Evolutionary conservation across 2,888 invertebrate species (phyloP).

Genomic region (Amphiduros pacificus): DNA sequence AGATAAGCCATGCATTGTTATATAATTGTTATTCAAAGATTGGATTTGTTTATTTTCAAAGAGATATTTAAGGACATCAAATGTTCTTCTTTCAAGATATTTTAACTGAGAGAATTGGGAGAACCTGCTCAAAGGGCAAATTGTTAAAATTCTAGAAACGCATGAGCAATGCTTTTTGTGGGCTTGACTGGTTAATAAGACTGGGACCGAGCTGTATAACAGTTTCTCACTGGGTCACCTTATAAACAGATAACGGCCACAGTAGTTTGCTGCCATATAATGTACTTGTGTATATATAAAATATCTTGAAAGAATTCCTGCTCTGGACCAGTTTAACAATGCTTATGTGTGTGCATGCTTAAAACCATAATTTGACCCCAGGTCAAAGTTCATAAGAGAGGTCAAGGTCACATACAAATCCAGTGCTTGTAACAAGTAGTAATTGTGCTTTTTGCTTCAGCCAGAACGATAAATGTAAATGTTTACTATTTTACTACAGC

Average conservation of each 20-base stretch:
- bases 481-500: conserved; percentile 20
- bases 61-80: conserved; percentile 22
- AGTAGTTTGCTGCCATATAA: too few relatives aligned
- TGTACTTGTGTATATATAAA: too few relatives aligned
- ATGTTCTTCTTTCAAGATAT: conserved; percentile 24
- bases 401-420: background rate
- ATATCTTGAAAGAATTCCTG: conserved; percentile 19
- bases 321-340: conserved; percentile 1
- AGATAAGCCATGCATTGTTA: background rate
- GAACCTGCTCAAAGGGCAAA: conserved; percentile 11
- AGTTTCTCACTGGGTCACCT: too few relatives aligned
- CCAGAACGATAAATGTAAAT: conserved; percentile 10
- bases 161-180: conserved; percentile 12
- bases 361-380: background rate
- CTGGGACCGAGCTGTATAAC: conserved; percentile 8
- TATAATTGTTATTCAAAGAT: conserved; percentile 19
- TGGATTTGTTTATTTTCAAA: conserved; percentile 19
- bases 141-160: background rate
- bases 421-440: background rate
- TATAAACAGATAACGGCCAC: too few relatives aligned
- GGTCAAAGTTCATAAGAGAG: background rate
- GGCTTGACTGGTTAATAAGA: background rate
- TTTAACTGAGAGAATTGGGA: conserved; percentile 13
- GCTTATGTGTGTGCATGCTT: conserved; percentile 14
- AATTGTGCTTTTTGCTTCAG: conserved; percentile 14